Evolutionary conservation across 2,113 vertebrate genomes (phyloP), one percentile per base, ranked within the genome.

Genomic region (Climacteris rufus): DNA sequence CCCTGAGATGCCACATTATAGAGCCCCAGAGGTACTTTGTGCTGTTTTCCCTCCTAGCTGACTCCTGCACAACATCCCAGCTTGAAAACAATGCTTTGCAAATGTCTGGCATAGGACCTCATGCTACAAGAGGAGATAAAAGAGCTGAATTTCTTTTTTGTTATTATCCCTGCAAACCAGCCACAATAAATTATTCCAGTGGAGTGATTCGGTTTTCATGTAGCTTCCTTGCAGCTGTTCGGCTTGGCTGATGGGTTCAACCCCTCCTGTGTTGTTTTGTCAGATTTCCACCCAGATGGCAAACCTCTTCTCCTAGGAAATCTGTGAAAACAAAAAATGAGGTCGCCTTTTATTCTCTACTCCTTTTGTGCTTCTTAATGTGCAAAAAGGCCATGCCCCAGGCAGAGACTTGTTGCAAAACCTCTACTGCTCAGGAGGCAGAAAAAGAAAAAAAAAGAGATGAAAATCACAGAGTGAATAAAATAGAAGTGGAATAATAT

Each of bases 151-250:
- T 70, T 89, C 45, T 92, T 94, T 94, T 94, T 82, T 87, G 83
- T 54, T 83, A 19, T 77, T 83, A 93, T 77, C 81, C 80, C 47
- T 1, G 0, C 65, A 88, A 92, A 72, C 35, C 45, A 84, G 31
- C 28, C 40, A 50, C 75, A 60, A 85, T 89, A 94, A 96, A 95
- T 96, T 87, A 91, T 81, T 93, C 75, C 86, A 85, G 63, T 57
- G 63, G 50, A 92, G 66, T 72, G 90, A 64, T 61, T 94, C 0
- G 1, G 50, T 86, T 95, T 95, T 95, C 85, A 79, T 90, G 64
- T 77, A 91, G 68, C 57, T 93, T 93, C 89, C 80, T 52, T 2
- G 5, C 93, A 97, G 97, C 86, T 94, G 89, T 88, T 96, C 9
- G 0, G 56, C 54, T 96, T 90, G 86, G 77, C 86, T 89, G 81